Evolutionary conservation across 2,797 vertebrate species (phyloP).

Genomic region (Scleropages formosus): DNA sequence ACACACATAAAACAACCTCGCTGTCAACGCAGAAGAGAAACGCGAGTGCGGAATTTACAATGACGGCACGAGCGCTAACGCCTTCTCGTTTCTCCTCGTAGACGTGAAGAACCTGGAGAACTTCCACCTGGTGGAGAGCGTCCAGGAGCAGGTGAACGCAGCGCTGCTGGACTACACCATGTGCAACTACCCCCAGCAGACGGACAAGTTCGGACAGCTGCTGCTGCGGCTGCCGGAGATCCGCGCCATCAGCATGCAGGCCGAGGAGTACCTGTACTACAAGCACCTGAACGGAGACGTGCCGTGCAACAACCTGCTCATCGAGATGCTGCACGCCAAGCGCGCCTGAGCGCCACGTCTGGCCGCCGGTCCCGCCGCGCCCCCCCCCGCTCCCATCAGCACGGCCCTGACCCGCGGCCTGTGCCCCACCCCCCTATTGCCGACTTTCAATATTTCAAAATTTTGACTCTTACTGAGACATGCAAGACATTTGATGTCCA

Average conservation of each 20-base stretch:
- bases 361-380: constrained; percentile 37
- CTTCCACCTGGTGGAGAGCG: constrained; percentile 94
- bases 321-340: constrained; percentile 98
- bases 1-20: too few species aligned
- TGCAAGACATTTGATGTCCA: constrained; percentile 2
- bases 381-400: background rate
- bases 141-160: constrained; percentile 95
- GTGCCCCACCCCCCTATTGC: too few species aligned
- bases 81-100: constrained; percentile 51
- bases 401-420: background rate
- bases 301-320: constrained; percentile 98
- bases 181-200: constrained; percentile 96
- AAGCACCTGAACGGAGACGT: constrained; percentile 99
- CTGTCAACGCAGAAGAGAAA: background rate
- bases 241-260: constrained; percentile 94
- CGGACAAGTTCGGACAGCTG: constrained; percentile 95
- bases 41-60: background rate
- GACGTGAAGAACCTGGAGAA: constrained; percentile 98
- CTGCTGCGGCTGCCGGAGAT: constrained; percentile 93
- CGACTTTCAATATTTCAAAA: too few species aligned
- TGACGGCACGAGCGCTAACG: background rate
- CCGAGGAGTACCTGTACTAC: constrained; percentile 97
- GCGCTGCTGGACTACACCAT: constrained; percentile 95
- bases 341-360: constrained; percentile 74
- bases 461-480: background rate